These are phyloP conservation scores for Drosophila athabasca DNA, from an alignment of 1,140 invertebrate species.

Conservation along the genomic window DNA sequence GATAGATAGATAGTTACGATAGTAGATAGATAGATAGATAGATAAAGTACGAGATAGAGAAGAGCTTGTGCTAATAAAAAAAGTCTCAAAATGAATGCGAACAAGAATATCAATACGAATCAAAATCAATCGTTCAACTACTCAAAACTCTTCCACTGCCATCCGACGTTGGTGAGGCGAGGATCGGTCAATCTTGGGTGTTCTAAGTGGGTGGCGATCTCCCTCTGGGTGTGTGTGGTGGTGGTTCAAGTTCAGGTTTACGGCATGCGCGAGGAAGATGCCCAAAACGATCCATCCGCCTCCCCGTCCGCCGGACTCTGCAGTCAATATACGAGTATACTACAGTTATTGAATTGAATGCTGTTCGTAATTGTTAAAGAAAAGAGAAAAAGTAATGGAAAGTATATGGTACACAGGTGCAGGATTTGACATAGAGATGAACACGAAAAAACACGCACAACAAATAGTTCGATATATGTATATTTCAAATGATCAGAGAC, in stretches of 20 bases:
- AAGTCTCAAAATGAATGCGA: constrained; percentile 57
- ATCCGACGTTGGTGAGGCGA: constrained; percentile 20
- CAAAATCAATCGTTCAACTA: constrained; percentile 49
- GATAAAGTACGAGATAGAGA: constrained; percentile 43
- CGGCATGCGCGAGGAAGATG: constrained; percentile 54
- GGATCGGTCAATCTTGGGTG: constrained; percentile 17
- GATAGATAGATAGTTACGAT: constrained; percentile 36
- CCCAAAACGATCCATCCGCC: constrained; percentile 21
- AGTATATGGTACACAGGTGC: constrained; percentile 40
- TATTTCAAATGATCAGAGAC: constrained; percentile 28
- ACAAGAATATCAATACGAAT: constrained; percentile 22
- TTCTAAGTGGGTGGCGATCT: constrained; percentile 3
- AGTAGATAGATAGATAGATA: constrained; percentile 24
- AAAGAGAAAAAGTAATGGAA: neutral
- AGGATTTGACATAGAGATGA: constrained; percentile 45
- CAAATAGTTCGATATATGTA: constrained; percentile 28
- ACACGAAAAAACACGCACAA: constrained; percentile 42
- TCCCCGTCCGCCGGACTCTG: constrained; percentile 16
- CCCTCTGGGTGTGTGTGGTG: constrained; percentile 28
- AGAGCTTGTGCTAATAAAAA: constrained; percentile 71
- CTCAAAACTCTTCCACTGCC: constrained; percentile 40
- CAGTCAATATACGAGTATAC: constrained; percentile 15
- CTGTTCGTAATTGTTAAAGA: constrained; percentile 17
- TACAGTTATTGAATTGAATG: constrained; percentile 35
- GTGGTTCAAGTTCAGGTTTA: constrained; percentile 5